Base-by-base conservation (phyloP, 2,797 vertebrate species). In the Sebastolobus alascanus region DNA sequence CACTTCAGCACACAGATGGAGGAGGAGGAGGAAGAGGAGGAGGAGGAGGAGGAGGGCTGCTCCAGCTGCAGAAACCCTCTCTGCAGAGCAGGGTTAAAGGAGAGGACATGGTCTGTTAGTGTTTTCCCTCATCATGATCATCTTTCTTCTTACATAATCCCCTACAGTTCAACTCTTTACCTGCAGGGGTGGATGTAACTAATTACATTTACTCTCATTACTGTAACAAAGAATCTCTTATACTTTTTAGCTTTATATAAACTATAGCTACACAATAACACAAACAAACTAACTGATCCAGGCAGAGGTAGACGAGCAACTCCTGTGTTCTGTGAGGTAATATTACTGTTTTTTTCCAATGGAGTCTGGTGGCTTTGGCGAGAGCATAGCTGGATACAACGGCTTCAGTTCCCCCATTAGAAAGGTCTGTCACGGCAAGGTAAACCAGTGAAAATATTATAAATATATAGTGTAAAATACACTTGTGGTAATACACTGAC, bases 91-190 rank as follows among this genome's bases (percentile, higher is more conserved):
- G 4, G 79, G 76, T 77, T 76, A 79, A 73, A 83, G 56, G 61
- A 82, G 76, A 29, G 6, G 46, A 68, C 55, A 18, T 63, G 74
- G 63, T 68, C 52, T 80, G 75, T 85, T 73, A 40, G 67, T 80
- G 75, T 87, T 90, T 79, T 55, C 75, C 55, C 67, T 84, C 2
- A 31, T 68, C 61, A 12, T 12, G 54, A 83, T 86, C 69, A 66
- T 82, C 82, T 83, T 72, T 75, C 77, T 46, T 4, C 68, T 87
- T 86, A 87, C 80, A 58, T 80, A 77, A 86, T 58, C 37, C n/a
- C 43, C 1, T 3, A 33, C 43, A 54, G 59, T 7, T 65, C 68
- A 35, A 12, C 55, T 68, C 0, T 71, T 11, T 9, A 33, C 35
- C 4, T 59, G 7, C 8, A 16, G 31, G 11, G 0, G 2, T 18